Percentiles rank a stretch among this genome's conserved stretches.
phyloP scores from a whole-genome alignment of 2,113 vertebrate genomes.

The Nannospalax galili region DNA sequence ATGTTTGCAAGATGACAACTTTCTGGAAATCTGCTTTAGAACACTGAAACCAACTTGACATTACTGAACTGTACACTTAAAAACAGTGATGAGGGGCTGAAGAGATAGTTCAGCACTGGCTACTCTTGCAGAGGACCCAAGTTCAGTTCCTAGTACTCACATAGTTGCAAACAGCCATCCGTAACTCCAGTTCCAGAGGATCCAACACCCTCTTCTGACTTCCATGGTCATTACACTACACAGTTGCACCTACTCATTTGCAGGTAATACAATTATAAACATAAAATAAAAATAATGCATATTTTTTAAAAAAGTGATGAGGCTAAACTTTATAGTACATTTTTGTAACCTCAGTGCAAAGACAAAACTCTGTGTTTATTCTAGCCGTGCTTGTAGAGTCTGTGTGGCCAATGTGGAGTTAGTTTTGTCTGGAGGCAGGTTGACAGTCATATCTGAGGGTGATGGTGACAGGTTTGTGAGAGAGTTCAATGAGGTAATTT shows the following conservation, averaged over 20 bases:
- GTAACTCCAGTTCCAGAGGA: no score
- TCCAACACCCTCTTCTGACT: no score
- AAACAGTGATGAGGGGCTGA: neutral
- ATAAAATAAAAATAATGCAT: no score
- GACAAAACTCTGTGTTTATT: neutral
- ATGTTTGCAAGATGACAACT: neutral
- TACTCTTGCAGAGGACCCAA: no score
- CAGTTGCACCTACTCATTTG: no score
- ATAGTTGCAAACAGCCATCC: no score
- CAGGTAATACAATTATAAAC: no score
- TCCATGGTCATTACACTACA: no score
- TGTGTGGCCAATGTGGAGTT: neutral
- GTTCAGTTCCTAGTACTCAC: no score
- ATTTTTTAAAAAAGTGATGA: neutral
- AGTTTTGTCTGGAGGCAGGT: neutral
- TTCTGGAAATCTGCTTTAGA: constrained; percentile 22
- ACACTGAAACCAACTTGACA: neutral
- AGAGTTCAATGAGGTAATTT: constrained; percentile 43
- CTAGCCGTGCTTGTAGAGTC: neutral
- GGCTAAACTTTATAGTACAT: neutral
- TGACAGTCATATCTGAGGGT: neutral
- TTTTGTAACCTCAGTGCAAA: neutral
- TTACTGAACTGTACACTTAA: neutral
- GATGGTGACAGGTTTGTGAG: neutral
- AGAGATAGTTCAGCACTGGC: fast-evolving